Evolutionary conservation across 2,113 vertebrate genomes (phyloP).

Genomic region (Daphoenositta chrysoptera): DNA sequence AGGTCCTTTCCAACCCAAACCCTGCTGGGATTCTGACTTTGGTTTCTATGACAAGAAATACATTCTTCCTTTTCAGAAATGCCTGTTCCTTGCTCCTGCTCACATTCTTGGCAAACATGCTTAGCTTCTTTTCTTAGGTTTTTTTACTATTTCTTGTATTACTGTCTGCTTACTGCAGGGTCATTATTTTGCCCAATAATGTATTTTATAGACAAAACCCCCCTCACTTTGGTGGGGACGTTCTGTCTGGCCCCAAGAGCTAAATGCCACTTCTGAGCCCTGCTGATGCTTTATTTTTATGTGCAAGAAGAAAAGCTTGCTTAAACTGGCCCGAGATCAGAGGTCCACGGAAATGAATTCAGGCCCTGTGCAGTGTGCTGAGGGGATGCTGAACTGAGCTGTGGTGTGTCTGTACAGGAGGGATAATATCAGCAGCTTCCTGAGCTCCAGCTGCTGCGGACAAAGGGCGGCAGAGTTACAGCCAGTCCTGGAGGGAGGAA

Average conservation of each 20-base stretch:
- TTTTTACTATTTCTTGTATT: neutral
- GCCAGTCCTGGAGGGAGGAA: constrained; percentile 50
- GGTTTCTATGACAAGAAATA: neutral
- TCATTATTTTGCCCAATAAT: neutral
- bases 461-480: constrained; percentile 22
- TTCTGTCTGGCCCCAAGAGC: neutral
- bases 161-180: neutral
- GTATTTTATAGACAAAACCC: neutral
- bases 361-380: neutral
- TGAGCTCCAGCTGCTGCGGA: constrained; percentile 51
- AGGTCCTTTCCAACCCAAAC: neutral
- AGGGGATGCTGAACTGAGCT: neutral
- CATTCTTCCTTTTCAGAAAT: neutral
- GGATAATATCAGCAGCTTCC: constrained; percentile 46
- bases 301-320: constrained; percentile 1
- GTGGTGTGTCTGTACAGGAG: neutral
- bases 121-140: neutral
- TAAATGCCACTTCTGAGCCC: neutral
- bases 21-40: neutral
- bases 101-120: neutral
- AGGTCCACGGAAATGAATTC: neutral
- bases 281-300: neutral
- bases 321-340: constrained; percentile 1
- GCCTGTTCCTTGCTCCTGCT: neutral
- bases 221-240: neutral